Conservation (phyloP, 1,140 invertebrate species). For the Aethina tumida region DNA sequence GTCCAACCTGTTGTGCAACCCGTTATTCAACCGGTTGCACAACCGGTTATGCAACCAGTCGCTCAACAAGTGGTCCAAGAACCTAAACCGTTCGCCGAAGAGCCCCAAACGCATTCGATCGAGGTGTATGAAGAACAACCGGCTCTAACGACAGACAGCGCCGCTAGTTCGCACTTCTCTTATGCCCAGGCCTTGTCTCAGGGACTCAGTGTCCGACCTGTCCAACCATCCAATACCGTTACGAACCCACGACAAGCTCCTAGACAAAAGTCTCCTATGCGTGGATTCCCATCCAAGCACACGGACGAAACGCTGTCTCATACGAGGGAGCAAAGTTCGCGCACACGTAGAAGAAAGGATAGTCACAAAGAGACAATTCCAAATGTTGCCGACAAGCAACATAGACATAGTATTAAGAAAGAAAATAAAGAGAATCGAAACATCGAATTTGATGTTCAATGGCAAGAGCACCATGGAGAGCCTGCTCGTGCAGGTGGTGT, state of each 20-base stretch:
- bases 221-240: slow-evolving; percentile 47
- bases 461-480: slow-evolving; percentile 24
- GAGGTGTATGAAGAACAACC: slow-evolving; percentile 3
- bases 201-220: slow-evolving; percentile 43
- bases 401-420: slow-evolving; percentile 22
- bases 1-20: too few relatives aligned
- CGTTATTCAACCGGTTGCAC: not conserved
- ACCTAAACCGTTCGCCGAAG: not conserved
- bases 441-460: slow-evolving; percentile 21
- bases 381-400: slow-evolving; percentile 22
- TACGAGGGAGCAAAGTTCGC: slow-evolving; percentile 16
- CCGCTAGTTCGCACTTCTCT: slow-evolving; percentile 35
- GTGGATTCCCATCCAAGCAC: slow-evolving; percentile 23
- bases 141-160: slow-evolving; percentile 4
- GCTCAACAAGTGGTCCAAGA: slow-evolving; percentile 1
- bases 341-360: slow-evolving; percentile 16
- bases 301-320: slow-evolving; percentile 26
- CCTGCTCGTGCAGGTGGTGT: slow-evolving; percentile 24
- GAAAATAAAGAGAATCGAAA: slow-evolving; percentile 27
- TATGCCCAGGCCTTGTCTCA: slow-evolving; percentile 65
- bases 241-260: slow-evolving; percentile 22
- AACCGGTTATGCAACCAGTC: not conserved
- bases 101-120: not conserved
- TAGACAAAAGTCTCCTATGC: slow-evolving; percentile 28
- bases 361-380: slow-evolving; percentile 20